Evolutionary conservation across 2,888 invertebrate species (phyloP), one percentile per base, ranked within the genome.

Genomic region (Tribolium freemani): DNA sequence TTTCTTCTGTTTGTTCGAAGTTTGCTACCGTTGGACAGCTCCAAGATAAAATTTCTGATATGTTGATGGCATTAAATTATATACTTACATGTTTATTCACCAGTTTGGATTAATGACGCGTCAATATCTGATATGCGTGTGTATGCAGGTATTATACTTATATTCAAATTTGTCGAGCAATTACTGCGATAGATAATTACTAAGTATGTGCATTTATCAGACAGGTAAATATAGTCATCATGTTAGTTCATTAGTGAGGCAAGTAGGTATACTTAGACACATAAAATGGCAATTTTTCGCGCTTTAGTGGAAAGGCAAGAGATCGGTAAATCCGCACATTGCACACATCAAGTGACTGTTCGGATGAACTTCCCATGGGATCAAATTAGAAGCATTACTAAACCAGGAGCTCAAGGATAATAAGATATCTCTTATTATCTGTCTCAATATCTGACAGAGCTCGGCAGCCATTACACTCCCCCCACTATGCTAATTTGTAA

Each of bases 371-470:
- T 84, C 85, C 83, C 84, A 75, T 77, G 85, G 83, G 85, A 85
- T 83, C 84, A 85, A 85, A 85, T 85, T 85, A 85, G 85, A 83
- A 83, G 84, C 84, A 84, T 85, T 85, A 84, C 84, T 78, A 79
- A 81, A 83, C 83, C 83, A 82, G 83, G 82, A 82, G 83, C 83
- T 83, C 79, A 78, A 80, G 80, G 82, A 85, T 84, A 85, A 85
- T 84, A 84, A 84, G 85, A 85, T 85, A 85, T 84, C 84, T 85
- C 84, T 83, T 83, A 84, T 84, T 85, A 85, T 84, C 83, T 83
- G 83, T 82, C 82, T 83, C 83, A 78, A 80, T 84, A 80, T 82
- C 83, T 84, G 84, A 83, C 84, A 82, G 82, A 75, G 77, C 76
- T 81, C 82, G 86, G 86, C 85, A 84, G 86, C 86, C 86, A 86